Percentiles rank a stretch among this genome's conserved stretches.
phyloP scores from a whole-genome alignment of 2,888 invertebrate genomes.

The Isoperla grammatica region DNA sequence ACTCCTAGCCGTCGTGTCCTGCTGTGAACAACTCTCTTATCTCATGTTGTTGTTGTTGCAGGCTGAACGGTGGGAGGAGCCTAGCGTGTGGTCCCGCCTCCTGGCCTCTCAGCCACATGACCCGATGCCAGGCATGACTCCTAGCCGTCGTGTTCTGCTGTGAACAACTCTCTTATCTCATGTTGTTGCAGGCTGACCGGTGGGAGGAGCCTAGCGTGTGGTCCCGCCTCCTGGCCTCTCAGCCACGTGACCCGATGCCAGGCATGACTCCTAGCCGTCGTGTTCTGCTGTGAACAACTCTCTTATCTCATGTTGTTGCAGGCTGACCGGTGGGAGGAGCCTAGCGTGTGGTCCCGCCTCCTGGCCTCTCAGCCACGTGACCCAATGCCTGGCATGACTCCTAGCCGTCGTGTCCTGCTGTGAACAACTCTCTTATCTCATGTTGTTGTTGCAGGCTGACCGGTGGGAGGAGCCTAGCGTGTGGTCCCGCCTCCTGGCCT shows the following conservation, averaged over 20 bases:
- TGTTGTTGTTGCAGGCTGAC: too few species aligned
- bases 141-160: too few species aligned
- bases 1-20: constrained; percentile 57
- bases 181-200: not conserved
- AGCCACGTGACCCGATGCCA: constrained; percentile 46
- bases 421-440: constrained; percentile 44
- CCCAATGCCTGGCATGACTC: constrained; percentile 48
- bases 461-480: too few species aligned
- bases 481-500: too few species aligned
- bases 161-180: too few species aligned
- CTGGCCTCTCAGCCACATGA: too few species aligned
- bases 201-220: constrained; percentile 36
- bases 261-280: constrained; percentile 56
- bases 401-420: constrained; percentile 57
- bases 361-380: constrained; percentile 47
- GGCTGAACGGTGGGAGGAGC: too few species aligned
- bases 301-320: too few species aligned
- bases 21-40: too few species aligned
- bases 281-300: constrained; percentile 57
- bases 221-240: constrained; percentile 51
- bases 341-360: constrained; percentile 47
- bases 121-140: too few species aligned
- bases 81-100: too few species aligned
- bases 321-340: constrained; percentile 6
- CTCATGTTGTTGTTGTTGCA: too few species aligned